Evolutionary conservation across 2,797 vertebrate species (phyloP).

Genomic region (Alosa sapidissima): DNA sequence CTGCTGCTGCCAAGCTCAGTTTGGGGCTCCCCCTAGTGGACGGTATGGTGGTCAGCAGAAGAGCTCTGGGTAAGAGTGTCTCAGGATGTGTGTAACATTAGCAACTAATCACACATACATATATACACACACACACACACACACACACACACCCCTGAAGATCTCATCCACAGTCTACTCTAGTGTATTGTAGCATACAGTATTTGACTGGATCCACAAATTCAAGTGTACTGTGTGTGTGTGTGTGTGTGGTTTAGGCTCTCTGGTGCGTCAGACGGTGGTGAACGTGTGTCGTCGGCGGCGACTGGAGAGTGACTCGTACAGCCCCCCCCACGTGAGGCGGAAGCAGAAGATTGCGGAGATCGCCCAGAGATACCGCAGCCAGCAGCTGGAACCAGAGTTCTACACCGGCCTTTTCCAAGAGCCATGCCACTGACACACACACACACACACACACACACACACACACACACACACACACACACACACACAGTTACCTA

Average conservation of each 20-base stretch:
- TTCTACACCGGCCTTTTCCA: slow-evolving; percentile 97
- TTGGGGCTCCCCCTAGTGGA: slow-evolving; percentile 95
- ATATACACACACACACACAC: too few species aligned
- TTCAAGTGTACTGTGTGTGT: slow-evolving; percentile 65
- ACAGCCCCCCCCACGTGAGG: slow-evolving; percentile 92
- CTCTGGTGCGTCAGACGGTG: slow-evolving; percentile 92
- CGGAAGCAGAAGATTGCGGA: slow-evolving; percentile 96
- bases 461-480: slow-evolving; percentile 1
- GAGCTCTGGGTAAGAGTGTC: slow-evolving; percentile 85
- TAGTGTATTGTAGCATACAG: slow-evolving; percentile 7
- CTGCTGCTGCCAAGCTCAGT: slow-evolving; percentile 91
- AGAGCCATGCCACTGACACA: slow-evolving; percentile 58
- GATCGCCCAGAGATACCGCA: slow-evolving; percentile 93
- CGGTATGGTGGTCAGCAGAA: slow-evolving; percentile 93
- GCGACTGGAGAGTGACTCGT: slow-evolving; percentile 93
- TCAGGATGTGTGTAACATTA: too few species aligned
- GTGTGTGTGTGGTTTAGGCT: slow-evolving; percentile 71
- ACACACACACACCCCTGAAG: neutral
- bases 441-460: slow-evolving; percentile 18
- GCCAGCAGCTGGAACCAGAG: slow-evolving; percentile 92
- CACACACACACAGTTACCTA: neutral
- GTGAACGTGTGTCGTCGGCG: slow-evolving; percentile 94
- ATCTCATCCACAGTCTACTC: neutral
- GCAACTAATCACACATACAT: too few species aligned
- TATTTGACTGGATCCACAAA: neutral